Percentiles rank a stretch among this genome's conserved stretches.
phyloP scores from a whole-genome alignment of 2,888 invertebrate species.

The Leptopilina myrica region DNA sequence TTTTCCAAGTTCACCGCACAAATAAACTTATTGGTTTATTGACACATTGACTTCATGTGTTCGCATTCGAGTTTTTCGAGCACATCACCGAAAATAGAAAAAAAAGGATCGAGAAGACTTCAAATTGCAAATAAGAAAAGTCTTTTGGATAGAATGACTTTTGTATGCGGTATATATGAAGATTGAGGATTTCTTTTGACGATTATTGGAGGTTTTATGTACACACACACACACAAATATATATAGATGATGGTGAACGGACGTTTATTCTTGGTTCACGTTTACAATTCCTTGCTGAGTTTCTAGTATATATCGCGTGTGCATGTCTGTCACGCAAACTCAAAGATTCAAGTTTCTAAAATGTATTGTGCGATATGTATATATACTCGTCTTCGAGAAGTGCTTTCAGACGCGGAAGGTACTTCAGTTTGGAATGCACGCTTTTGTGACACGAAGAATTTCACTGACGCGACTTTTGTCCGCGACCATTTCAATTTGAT shows the following conservation, averaged over 20 bases:
- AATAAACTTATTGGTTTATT: no score
- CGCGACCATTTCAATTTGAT: neutral
- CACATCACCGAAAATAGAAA: no score
- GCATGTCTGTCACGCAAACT: conserved; percentile 41
- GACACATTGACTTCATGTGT: no score
- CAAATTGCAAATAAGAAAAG: neutral
- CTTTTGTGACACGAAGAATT: conserved; percentile 28
- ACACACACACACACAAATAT: neutral
- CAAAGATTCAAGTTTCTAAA: conserved; percentile 33
- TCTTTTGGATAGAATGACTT: conserved; percentile 3
- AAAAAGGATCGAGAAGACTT: neutral
- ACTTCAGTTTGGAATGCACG: conserved; percentile 13
- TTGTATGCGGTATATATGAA: neutral
- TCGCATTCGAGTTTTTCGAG: no score
- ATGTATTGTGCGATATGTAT: conserved; percentile 5
- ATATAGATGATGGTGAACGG: conserved; percentile 14
- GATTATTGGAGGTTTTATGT: conserved; percentile 23
- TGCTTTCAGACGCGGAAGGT: conserved; percentile 14
- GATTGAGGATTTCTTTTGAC: conserved; percentile 20
- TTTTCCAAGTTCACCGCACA: neutral
- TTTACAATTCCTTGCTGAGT: conserved; percentile 39
- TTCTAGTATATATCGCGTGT: conserved; percentile 40
- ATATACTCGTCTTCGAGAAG: conserved; percentile 16
- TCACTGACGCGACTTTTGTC: conserved; percentile 6
- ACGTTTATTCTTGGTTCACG: conserved; percentile 42